phyloP scores from a whole-genome alignment of 1,140 invertebrate species.

The Trypoxylus dichotomus region DNA sequence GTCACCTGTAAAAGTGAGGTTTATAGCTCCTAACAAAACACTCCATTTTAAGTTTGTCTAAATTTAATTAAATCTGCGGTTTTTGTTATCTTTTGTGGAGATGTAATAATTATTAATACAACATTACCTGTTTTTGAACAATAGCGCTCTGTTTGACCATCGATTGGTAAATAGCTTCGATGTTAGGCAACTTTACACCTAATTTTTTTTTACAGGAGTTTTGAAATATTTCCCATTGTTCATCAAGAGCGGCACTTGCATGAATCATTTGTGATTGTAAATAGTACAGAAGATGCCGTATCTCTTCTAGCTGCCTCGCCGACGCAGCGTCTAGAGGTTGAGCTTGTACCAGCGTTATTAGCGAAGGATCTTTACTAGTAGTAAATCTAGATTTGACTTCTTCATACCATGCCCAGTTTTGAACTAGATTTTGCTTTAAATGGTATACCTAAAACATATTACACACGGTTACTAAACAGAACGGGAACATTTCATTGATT shows the following conservation, averaged over 20 bases:
- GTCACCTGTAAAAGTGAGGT: too few relatives aligned
- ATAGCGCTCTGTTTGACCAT: slow-evolving; percentile 66
- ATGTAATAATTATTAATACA: not conserved
- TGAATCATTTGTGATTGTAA: slow-evolving; percentile 64
- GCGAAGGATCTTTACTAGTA: slow-evolving; percentile 58
- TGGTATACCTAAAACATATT: slow-evolving; percentile 52
- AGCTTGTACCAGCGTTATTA: slow-evolving; percentile 55
- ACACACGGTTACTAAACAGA: too few relatives aligned
- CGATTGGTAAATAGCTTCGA: slow-evolving; percentile 69
- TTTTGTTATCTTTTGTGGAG: too few relatives aligned
- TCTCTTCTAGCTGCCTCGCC: slow-evolving; percentile 58
- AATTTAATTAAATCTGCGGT: too few relatives aligned
- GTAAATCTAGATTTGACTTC: slow-evolving; percentile 60
- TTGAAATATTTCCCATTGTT: slow-evolving; percentile 63
- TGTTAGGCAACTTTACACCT: slow-evolving; percentile 59
- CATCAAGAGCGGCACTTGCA: slow-evolving; percentile 60
- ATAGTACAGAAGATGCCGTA: slow-evolving; percentile 62
- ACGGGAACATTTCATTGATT: too few relatives aligned
- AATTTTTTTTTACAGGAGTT: slow-evolving; percentile 54
- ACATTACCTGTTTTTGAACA: slow-evolving; percentile 56
- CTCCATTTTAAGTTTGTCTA: too few relatives aligned
- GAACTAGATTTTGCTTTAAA: slow-evolving; percentile 62
- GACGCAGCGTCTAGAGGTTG: slow-evolving; percentile 62
- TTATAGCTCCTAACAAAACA: too few relatives aligned
- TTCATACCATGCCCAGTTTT: slow-evolving; percentile 65